phyloP scores from a whole-genome alignment of 2,797 vertebrate species.

The Lepus townsendii region DNA sequence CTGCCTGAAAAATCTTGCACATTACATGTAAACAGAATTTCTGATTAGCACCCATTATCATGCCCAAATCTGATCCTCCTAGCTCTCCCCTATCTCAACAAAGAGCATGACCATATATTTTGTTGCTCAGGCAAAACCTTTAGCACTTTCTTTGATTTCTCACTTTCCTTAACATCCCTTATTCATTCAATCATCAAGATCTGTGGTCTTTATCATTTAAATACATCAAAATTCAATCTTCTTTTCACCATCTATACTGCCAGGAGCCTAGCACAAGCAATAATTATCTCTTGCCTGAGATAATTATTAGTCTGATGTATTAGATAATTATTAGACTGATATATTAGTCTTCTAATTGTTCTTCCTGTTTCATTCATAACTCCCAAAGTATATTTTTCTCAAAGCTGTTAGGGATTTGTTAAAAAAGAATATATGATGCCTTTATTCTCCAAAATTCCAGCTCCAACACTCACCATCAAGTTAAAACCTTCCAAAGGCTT shows the following conservation, averaged over 20 bases:
- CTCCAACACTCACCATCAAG: constrained; percentile 11
- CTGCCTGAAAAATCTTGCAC: constrained; percentile 1
- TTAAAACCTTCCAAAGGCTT: neutral
- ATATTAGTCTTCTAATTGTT: constrained; percentile 53
- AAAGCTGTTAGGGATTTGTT: constrained; percentile 21
- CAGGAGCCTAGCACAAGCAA: constrained; percentile 29
- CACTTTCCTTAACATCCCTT: constrained; percentile 29
- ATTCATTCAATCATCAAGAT: constrained; percentile 34
- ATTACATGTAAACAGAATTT: constrained; percentile 23
- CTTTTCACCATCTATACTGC: neutral
- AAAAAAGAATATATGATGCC: neutral
- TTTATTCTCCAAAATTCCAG: neutral
- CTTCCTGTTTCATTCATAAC: constrained; percentile 36
- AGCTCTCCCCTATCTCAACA: neutral
- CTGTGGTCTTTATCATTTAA: constrained; percentile 11
- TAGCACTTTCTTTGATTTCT: constrained; percentile 44
- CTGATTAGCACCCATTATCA: neutral
- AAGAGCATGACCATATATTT: neutral
- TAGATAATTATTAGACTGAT: constrained; percentile 53
- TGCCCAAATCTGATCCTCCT: neutral
- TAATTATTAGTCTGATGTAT: constrained; percentile 63
- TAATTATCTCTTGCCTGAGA: constrained; percentile 51
- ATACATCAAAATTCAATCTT: constrained; percentile 60
- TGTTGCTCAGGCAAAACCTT: neutral
- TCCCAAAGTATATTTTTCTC: neutral